phyloP scores from a whole-genome alignment of 2,797 vertebrate species.

The Amniataba percoides region DNA sequence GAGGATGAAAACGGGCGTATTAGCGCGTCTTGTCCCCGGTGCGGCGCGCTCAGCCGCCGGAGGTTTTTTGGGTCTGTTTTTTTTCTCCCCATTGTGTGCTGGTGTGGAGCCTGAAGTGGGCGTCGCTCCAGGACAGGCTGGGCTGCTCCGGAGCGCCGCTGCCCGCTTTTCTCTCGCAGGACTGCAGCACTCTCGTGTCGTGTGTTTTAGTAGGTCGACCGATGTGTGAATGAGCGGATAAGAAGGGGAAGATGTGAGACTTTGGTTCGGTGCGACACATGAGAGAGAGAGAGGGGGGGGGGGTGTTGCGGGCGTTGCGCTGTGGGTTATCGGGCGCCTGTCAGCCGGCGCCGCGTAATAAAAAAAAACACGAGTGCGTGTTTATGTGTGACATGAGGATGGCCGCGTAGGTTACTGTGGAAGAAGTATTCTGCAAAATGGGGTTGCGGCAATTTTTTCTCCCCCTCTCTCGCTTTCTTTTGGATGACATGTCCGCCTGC shows the following conservation, averaged over 20 bases:
- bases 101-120: slow-evolving; percentile 84
- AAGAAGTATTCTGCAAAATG: slow-evolving; percentile 36
- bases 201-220: slow-evolving; percentile 58
- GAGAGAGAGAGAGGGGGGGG: background rate
- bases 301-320: slow-evolving; percentile 56
- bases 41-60: slow-evolving; percentile 39
- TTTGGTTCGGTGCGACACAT: slow-evolving; percentile 7
- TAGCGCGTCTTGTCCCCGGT: slow-evolving; percentile 21
- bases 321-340: slow-evolving; percentile 72
- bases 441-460: slow-evolving; percentile 24
- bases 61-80: slow-evolving; percentile 60
- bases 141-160: slow-evolving; percentile 76
- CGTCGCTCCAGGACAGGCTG: slow-evolving; percentile 85
- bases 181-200: slow-evolving; percentile 68
- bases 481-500: slow-evolving; percentile 4
- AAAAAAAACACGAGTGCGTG: slow-evolving; percentile 37
- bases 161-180: slow-evolving; percentile 78
- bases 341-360: slow-evolving; percentile 39
- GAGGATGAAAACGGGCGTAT: slow-evolving; percentile 78
- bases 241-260: background rate
- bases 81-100: slow-evolving; percentile 79
- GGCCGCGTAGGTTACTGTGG: slow-evolving; percentile 28
- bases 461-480: background rate
- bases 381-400: background rate
- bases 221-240: slow-evolving; percentile 20